A percentile compares a stretch with the other conserved stretches of the same genome.
Conservation (phyloP, 2,113 vertebrate species). For the Percina caprodes region DNA sequence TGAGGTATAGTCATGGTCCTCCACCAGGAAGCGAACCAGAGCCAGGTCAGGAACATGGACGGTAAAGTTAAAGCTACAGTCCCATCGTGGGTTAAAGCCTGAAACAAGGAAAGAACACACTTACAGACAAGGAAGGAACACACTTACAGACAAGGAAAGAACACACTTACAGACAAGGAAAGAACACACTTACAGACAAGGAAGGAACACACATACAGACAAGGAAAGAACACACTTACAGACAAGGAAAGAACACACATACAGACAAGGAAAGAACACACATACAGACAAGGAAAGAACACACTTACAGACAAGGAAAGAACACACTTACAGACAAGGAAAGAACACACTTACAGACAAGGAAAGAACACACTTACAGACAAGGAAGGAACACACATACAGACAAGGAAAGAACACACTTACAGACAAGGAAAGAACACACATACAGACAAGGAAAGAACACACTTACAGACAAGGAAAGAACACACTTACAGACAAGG, state of each 20-base stretch:
- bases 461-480: neutral
- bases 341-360: neutral
- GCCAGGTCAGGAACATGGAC: conserved; percentile 89
- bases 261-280: neutral
- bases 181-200: neutral
- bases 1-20: conserved; percentile 92
- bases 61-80: conserved; percentile 88
- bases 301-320: no score
- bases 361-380: no score
- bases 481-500: neutral
- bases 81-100: conserved; percentile 96
- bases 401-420: neutral
- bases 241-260: no score
- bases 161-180: neutral
- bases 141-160: no score
- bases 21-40: conserved; percentile 93
- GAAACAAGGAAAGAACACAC: neutral
- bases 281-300: neutral
- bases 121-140: neutral
- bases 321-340: neutral
- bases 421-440: neutral
- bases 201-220: neutral
- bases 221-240: no score
- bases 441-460: no score
- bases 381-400: no score